Evolutionary conservation across 1,140 invertebrate genomes (phyloP), one percentile per base, ranked within the genome.

Genomic region (Olivierus martensii): DNA sequence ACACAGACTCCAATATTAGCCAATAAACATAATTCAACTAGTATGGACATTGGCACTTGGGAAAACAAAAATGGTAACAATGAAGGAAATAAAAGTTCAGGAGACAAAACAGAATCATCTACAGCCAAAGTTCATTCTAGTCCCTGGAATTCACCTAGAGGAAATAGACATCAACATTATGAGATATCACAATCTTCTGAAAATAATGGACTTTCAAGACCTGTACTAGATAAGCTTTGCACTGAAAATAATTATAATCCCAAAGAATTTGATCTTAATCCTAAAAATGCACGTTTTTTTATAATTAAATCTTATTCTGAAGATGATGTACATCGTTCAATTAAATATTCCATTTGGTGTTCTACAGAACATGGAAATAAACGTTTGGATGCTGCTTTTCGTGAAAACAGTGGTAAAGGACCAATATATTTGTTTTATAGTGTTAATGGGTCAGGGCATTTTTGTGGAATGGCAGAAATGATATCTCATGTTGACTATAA

Each of bases 311-410:
- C 89, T 22, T 98, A 97, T 69, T 95, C 91, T 0, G 93, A 98
- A 71, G 93, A 97, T 69, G 93, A 97, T 68, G 94, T 98, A 69
- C 92, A 97, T 73, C 82, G 91, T 34, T 92, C 88, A 57, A 98
- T 97, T 65, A 95, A 97, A 69, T 97, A 97, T 69, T 89, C 92
- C 69, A 95, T 97, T 64, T 97, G 93, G 93, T 97, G 93, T 69
- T 93, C 88, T 62, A 97, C 93, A 1, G 91, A 96, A 66, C 89
- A 95, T 63, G 92, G 93, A 14, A 97, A 97, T 69, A 94, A 95
- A 66, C 76, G 90, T 36, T 73, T 98, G 49, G 91, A 97, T 68
- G 75, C 81, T 51, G 92, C 93, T 22, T 96, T 80, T 68, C 80
- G 85, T 51, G 89, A 95, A 64, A 67, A 73, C 12, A 82, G 86